Evolutionary conservation across 2,797 vertebrate genomes (phyloP).

Genomic region (Dendrocincla fuliginosa): DNA sequence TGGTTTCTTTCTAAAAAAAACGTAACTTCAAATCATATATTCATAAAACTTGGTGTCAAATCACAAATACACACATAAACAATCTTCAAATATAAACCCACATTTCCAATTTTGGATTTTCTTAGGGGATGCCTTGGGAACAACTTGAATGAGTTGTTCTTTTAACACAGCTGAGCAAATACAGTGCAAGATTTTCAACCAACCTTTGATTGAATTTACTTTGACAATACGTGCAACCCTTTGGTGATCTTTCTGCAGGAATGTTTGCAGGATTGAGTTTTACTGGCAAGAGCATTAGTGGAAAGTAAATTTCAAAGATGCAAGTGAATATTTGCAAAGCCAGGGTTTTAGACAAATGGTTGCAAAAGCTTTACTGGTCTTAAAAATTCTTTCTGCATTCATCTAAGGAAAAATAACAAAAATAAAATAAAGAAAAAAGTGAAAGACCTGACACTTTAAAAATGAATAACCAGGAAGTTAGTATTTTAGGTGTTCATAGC

Average conservation of each 20-base stretch:
- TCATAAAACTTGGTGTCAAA: background rate
- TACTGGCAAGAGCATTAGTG: background rate
- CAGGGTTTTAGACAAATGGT: background rate
- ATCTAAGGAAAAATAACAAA: background rate
- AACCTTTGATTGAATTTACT: constrained; percentile 25
- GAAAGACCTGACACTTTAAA: background rate
- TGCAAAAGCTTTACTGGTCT: background rate
- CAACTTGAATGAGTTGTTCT: constrained; percentile 7
- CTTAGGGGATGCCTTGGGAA: background rate
- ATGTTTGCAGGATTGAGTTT: constrained; percentile 35
- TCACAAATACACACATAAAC: background rate
- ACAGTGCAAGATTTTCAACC: background rate
- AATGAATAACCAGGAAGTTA: background rate
- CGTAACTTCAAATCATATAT: background rate
- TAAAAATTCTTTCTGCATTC: background rate
- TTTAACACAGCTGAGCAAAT: constrained; percentile 34
- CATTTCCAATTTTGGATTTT: background rate
- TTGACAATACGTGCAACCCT: background rate
- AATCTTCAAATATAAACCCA: background rate
- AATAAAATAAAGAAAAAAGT: background rate
- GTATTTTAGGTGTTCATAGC: background rate
- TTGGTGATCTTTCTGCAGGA: constrained; percentile 7
- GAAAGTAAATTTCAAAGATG: constrained; percentile 51
- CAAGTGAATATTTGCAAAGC: background rate
- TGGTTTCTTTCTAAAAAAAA: background rate